Base-by-base conservation (phyloP, 2,113 vertebrate genomes). In the Pholis gunnellus region DNA sequence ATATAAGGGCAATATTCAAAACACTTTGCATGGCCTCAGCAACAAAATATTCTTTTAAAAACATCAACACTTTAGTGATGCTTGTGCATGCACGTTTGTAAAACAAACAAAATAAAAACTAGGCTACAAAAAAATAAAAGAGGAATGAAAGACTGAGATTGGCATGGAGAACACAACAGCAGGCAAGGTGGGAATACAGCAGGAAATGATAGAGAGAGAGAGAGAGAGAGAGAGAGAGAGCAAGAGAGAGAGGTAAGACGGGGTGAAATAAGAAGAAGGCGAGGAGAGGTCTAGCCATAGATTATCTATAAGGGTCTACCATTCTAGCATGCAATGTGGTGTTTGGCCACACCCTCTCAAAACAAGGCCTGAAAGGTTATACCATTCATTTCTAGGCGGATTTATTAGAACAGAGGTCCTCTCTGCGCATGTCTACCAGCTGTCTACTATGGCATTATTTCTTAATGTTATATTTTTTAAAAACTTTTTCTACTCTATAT, bases 21-120 rank as follows among this genome's bases (percentile, higher is more conserved):
- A 99, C 96, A 97, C 98, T 98, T 99, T 98, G 97, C 97, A 99
- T 99, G 97, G 97, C 97, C 98, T 98, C 98, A 98, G 98, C 98
- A 99, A 97, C 97, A 98, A 97, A 99, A 96, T 97, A 98, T 95
- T 94, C 78, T 94, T 90, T 98, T 98, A 92, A 97, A 97, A 97
- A 99, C 97, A 99, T 97, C 97, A 98, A 98, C 98, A 96, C 96
- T 97, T 97, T 96, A 97, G 96, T 98, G 97, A 98, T 98, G 97
- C 94, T 96, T 97, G 97, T 96, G 97, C 98, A 99, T 99, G 98
- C 98, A 98, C 96, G 95, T 97, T 97, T 96, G 97, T 96, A 97
- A 97, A 98, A 88, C 83, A 96, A 96, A 96, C 96, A 97, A 97
- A 85, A 78, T 65, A 72, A 97, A 97, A 97, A 97, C 96, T 89